Percentiles rank a stretch among this genome's conserved stretches.
Evolutionary conservation across 2,888 invertebrate species (phyloP).

Genomic region (Belgica antarctica): DNA sequence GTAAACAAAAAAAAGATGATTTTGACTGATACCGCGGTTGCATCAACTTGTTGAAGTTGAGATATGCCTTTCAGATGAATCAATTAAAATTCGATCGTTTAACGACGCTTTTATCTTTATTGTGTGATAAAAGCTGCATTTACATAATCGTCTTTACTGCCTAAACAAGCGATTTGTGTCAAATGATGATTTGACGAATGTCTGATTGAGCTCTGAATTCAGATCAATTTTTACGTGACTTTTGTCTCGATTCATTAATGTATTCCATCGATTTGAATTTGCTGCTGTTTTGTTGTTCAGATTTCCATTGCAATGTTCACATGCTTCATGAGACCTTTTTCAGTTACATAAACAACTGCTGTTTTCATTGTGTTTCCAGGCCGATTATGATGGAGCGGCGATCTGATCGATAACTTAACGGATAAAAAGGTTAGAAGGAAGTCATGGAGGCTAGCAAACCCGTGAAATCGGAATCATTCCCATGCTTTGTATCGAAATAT

Average conservation of each 20-base stretch:
- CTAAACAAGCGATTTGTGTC: neutral
- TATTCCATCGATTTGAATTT: neutral
- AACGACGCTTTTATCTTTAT: too few species aligned
- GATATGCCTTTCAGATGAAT: neutral
- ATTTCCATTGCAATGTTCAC: neutral
- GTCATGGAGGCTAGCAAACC: too few species aligned
- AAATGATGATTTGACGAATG: neutral
- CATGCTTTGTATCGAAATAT: neutral
- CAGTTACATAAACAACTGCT: neutral
- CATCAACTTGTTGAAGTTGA: neutral
- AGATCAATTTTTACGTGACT: neutral
- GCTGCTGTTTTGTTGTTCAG: neutral
- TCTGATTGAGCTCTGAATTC: neutral
- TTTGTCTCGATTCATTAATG: neutral
- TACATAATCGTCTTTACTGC: constrained; percentile 5
- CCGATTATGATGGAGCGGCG: neutral
- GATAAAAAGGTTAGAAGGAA: neutral
- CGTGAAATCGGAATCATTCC: too few species aligned
- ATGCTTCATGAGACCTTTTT: neutral
- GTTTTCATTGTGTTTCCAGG: too few species aligned
- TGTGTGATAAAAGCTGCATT: neutral
- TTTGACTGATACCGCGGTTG: too few species aligned
- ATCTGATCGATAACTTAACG: neutral
- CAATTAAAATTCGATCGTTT: neutral
- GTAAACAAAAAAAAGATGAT: too few species aligned